Percentiles rank a stretch among this genome's conserved stretches.
phyloP scores from a whole-genome alignment of 2,113 vertebrate species.

The Anseranas semipalmata region DNA sequence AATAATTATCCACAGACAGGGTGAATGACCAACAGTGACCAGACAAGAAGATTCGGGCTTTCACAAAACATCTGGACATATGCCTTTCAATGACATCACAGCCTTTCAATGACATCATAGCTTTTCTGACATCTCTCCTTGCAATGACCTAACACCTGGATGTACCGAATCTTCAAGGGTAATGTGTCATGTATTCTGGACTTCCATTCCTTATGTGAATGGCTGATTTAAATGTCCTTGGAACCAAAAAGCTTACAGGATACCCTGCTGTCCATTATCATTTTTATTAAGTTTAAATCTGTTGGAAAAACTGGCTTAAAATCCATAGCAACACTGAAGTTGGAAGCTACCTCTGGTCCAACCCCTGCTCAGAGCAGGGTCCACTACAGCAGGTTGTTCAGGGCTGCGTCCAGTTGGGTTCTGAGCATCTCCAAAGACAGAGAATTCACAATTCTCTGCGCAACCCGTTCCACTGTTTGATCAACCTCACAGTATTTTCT shows the following conservation, averaged over 20 bases:
- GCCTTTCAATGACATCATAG: neutral
- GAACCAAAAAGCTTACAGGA: neutral
- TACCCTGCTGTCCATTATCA: neutral
- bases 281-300: fast-evolving
- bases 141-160: neutral
- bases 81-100: neutral
- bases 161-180: neutral
- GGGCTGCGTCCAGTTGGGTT: neutral
- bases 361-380: neutral
- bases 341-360: neutral
- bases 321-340: fast-evolving
- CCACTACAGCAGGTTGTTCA: neutral
- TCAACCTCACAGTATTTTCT: neutral
- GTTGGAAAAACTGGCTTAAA: neutral
- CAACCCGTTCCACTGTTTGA: neutral
- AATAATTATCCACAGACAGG: fast-evolving
- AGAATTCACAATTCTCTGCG: neutral
- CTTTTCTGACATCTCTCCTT: neutral
- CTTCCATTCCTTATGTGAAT: neutral
- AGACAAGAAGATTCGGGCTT: neutral
- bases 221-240: neutral
- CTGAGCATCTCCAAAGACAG: neutral
- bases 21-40: neutral
- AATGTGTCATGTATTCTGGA: neutral
- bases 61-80: neutral